A percentile compares a stretch with the other conserved stretches of the same genome.
phyloP scores from a whole-genome alignment of 2,797 vertebrate genomes.

The Schizopygopsis malacanthus region DNA sequence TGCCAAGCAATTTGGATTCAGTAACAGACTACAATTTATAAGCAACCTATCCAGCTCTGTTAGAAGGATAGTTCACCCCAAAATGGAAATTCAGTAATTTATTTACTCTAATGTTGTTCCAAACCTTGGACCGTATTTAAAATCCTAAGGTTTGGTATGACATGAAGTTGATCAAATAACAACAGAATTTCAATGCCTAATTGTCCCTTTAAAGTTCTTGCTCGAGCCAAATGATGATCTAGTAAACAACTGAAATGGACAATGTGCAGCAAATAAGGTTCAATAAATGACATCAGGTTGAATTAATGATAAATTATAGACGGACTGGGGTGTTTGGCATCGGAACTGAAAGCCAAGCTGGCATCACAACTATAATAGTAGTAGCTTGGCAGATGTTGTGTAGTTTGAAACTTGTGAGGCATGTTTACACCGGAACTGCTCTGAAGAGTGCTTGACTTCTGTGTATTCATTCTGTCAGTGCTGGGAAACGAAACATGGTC shows the following conservation, averaged over 20 bases:
- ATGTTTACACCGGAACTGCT: slow-evolving; percentile 15
- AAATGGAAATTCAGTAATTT: not conserved
- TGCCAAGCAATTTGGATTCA: no score
- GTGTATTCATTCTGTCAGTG: not conserved
- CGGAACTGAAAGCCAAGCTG: slow-evolving; percentile 27
- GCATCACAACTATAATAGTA: not conserved
- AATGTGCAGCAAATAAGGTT: slow-evolving; percentile 20
- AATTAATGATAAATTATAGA: slow-evolving; percentile 54
- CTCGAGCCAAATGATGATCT: not conserved
- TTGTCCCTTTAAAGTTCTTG: not conserved
- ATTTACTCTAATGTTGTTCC: not conserved
- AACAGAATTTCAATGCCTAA: no score
- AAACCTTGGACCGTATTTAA: not conserved
- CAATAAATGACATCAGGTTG: slow-evolving; percentile 39
- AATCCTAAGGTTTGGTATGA: not conserved
- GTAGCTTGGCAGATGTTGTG: slow-evolving; percentile 15
- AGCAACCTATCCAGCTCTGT: not conserved
- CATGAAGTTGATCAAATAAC: no score
- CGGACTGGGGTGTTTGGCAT: slow-evolving; percentile 27
- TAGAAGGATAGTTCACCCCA: not conserved
- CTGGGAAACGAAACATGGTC: not conserved
- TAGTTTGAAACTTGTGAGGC: not conserved
- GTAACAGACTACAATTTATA: no score
- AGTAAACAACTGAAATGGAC: not conserved
- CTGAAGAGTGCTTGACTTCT: not conserved